These are phyloP conservation scores for Hephaestus fuliginosus DNA, from an alignment of 2,797 vertebrate species.

Conservation along the genomic window DNA sequence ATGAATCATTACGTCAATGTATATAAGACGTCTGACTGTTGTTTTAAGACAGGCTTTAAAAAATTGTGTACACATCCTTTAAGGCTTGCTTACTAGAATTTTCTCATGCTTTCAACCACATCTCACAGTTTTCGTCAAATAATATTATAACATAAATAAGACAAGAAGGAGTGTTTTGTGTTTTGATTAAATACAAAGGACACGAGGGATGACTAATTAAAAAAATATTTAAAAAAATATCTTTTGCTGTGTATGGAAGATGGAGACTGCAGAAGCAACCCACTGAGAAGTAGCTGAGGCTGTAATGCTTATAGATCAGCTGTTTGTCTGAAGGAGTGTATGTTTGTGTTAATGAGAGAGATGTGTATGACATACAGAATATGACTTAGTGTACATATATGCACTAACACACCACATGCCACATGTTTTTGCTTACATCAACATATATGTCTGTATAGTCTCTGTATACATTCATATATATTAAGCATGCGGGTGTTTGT, in stretches of 20 bases:
- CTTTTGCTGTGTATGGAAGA: neutral
- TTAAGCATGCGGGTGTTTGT: constrained; percentile 26
- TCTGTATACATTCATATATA: constrained; percentile 26
- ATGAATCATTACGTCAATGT: no score
- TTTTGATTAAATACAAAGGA: no score
- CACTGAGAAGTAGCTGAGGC: neutral
- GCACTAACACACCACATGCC: neutral
- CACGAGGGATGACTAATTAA: no score
- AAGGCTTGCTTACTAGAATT: no score
- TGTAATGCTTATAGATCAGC: constrained; percentile 9
- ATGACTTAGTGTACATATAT: neutral
- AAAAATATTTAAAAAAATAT: neutral
- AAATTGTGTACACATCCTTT: no score
- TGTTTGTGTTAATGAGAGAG: neutral
- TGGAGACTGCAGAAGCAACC: neutral
- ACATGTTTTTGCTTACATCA: constrained; percentile 13
- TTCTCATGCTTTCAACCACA: no score
- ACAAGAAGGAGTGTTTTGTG: no score
- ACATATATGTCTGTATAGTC: constrained; percentile 10
- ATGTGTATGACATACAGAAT: neutral
- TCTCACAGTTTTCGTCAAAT: no score
- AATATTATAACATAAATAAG: no score
- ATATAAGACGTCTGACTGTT: no score
- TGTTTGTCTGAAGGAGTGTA: constrained; percentile 11
- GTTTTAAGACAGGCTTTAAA: no score